Percentiles rank a stretch among this genome's conserved stretches.
Evolutionary conservation across 2,888 invertebrate genomes (phyloP).

Genomic region (Drosophila trichaetosa): DNA sequence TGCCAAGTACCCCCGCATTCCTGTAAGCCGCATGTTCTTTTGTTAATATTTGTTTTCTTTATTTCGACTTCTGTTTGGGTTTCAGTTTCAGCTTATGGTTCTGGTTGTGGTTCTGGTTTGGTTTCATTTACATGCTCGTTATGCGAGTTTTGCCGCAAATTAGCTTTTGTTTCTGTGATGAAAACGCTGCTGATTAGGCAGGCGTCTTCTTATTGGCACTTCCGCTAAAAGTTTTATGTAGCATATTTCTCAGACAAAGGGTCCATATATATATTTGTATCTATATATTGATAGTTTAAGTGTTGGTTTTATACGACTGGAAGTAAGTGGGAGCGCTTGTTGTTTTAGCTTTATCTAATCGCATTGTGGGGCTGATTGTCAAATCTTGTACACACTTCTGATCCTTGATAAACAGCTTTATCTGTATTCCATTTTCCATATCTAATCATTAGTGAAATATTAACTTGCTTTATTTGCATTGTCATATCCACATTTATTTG

Average conservation of each 20-base stretch:
- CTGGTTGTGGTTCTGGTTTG: slow-evolving; percentile 14
- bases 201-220: slow-evolving; percentile 67
- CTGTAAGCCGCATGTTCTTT: slow-evolving; percentile 50
- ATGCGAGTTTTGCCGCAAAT: slow-evolving; percentile 71
- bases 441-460: slow-evolving; percentile 69
- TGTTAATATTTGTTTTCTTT: slow-evolving; percentile 59
- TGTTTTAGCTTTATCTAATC: slow-evolving; percentile 42
- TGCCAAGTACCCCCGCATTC: slow-evolving; percentile 23
- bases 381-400: slow-evolving; percentile 50
- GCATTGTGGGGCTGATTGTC: slow-evolving; percentile 15
- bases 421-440: slow-evolving; percentile 27
- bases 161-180: slow-evolving; percentile 62
- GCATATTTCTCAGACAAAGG: slow-evolving; percentile 27
- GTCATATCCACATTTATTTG: slow-evolving; percentile 49
- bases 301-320: not conserved
- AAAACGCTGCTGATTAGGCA: slow-evolving; percentile 52
- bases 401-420: slow-evolving; percentile 40
- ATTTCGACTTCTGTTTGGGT: slow-evolving; percentile 20
- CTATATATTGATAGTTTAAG: slow-evolving; percentile 21
- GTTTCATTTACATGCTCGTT: slow-evolving; percentile 75
- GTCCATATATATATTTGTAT: not conserved
- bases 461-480: slow-evolving; percentile 61
- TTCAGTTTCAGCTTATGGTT: slow-evolving; percentile 34
- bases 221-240: slow-evolving; percentile 50
- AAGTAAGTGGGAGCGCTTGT: slow-evolving; percentile 4